phyloP scores from a whole-genome alignment of 1,140 invertebrate species.

The Dryas iulia region DNA sequence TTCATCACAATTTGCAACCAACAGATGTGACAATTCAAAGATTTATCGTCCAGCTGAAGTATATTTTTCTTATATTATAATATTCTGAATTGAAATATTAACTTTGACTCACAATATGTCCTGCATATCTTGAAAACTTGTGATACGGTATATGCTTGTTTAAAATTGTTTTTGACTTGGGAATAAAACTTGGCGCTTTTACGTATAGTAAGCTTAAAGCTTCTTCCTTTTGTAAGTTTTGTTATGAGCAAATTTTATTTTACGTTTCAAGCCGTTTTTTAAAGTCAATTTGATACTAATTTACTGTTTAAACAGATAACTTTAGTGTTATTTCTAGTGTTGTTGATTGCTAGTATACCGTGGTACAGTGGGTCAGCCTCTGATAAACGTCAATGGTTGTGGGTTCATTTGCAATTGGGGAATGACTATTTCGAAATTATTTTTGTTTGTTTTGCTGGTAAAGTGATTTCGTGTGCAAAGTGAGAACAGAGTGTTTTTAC shows the following conservation, averaged over 20 bases:
- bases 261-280: not conserved
- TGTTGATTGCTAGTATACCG: too few relatives aligned
- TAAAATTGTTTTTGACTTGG: constrained; percentile 3
- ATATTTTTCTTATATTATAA: constrained; percentile 4
- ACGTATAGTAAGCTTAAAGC: not conserved
- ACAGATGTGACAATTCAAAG: constrained; percentile 1
- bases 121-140: constrained; percentile 3
- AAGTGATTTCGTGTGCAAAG: too few relatives aligned
- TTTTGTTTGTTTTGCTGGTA: too few relatives aligned
- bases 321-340: too few relatives aligned
- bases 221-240: not conserved
- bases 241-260: not conserved
- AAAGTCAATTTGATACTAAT: too few relatives aligned
- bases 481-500: too few relatives aligned
- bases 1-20: not conserved
- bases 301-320: too few relatives aligned
- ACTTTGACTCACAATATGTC: constrained; percentile 3
- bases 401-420: too few relatives aligned
- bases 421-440: too few relatives aligned
- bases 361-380: too few relatives aligned
- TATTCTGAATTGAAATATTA: not conserved
- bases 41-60: constrained; percentile 1
- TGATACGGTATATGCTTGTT: not conserved
- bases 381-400: too few relatives aligned
- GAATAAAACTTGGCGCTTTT: not conserved